phyloP scores from a whole-genome alignment of 2,113 vertebrate species.

The Oceanodroma tethys region DNA sequence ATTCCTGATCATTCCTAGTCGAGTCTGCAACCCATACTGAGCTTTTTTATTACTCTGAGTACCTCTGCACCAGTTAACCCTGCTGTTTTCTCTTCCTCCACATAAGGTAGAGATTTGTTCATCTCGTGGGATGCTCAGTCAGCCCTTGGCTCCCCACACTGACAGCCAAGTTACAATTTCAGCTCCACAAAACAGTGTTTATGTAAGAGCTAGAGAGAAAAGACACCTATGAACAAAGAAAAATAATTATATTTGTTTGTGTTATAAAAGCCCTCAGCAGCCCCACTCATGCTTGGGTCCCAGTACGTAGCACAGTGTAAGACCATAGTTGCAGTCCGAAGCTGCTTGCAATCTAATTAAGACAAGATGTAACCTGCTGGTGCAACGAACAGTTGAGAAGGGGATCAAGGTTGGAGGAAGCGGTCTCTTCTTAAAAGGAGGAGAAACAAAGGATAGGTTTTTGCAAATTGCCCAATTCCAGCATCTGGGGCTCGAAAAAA shows the following conservation, averaged over 20 bases:
- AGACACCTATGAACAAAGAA: conserved; percentile 53
- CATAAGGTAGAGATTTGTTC: conserved; percentile 66
- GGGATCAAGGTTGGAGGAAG: rapidly evolving
- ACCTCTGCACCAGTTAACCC: conserved; percentile 25
- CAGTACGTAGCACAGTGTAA: not conserved
- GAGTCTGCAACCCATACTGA: not conserved
- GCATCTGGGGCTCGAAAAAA: not conserved
- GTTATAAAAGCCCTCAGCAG: not conserved
- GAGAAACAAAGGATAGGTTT: not conserved
- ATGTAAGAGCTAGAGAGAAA: conserved; percentile 34
- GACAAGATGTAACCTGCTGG: not conserved
- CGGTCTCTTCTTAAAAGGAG: not conserved
- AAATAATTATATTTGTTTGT: conserved; percentile 41
- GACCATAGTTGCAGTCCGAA: not conserved
- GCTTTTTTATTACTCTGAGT: conserved; percentile 17
- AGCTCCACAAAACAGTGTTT: conserved; percentile 17
- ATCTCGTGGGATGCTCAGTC: conserved; percentile 44
- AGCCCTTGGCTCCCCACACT: conserved; percentile 13
- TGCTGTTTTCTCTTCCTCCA: conserved; percentile 55
- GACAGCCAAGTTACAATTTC: conserved; percentile 44
- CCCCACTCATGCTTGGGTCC: not conserved
- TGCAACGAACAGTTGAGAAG: not conserved
- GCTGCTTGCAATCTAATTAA: conserved; percentile 12
- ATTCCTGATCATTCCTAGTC: not conserved
- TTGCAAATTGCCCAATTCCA: not conserved